A percentile compares a stretch with the other conserved stretches of the same genome.
Conservation (phyloP, 1,140 invertebrate species). For the Cephus cinctus region DNA sequence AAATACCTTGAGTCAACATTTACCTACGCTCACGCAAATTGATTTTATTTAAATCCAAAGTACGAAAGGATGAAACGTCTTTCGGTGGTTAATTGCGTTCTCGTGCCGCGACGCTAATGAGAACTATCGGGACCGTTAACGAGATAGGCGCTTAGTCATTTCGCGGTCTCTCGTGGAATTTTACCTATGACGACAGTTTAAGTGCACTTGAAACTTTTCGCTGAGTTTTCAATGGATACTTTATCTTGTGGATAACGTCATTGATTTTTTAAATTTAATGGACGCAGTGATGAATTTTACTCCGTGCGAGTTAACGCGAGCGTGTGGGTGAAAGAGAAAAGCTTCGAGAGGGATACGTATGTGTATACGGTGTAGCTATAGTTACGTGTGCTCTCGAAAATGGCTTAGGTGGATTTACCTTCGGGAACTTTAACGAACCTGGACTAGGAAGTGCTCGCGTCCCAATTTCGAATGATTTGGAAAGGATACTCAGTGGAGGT, state of each 20-base stretch:
- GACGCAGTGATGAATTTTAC: too few species aligned
- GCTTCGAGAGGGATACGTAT: neutral
- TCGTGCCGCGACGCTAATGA: constrained; percentile 28
- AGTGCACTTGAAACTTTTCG: too few species aligned
- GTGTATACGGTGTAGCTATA: constrained; percentile 2
- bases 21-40: constrained; percentile 52
- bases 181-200: too few species aligned
- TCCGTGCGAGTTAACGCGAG: too few species aligned
- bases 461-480: constrained; percentile 38
- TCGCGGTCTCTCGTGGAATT: too few species aligned
- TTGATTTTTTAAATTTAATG: too few species aligned
- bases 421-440: constrained; percentile 44
- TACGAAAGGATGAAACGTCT: constrained; percentile 6
- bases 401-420: too few species aligned
- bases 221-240: too few species aligned
- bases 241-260: too few species aligned
- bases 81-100: constrained; percentile 46
- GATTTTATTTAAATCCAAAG: constrained; percentile 53
- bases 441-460: constrained; percentile 30
- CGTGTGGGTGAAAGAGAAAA: too few species aligned
- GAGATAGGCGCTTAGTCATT: neutral
- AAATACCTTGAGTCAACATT: constrained; percentile 55
- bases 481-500: constrained; percentile 30
- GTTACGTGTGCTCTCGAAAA: constrained; percentile 19
- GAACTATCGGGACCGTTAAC: constrained; percentile 21